Conservation (phyloP, 2,113 vertebrate species). For the Apistogramma diplotaenia region DNA sequence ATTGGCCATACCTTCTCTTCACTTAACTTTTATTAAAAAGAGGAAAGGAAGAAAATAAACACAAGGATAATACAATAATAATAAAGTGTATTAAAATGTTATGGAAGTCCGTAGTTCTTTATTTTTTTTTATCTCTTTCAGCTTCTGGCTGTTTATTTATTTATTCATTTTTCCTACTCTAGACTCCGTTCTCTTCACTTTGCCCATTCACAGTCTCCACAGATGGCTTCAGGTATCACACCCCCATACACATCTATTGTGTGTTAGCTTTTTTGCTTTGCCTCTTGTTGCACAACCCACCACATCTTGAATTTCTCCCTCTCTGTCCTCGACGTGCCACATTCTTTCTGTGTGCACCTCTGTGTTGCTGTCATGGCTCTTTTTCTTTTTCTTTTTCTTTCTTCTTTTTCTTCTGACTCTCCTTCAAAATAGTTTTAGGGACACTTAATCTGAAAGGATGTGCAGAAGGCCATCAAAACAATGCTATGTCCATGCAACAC, state of each 20-base stretch:
- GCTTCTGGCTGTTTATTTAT: background rate
- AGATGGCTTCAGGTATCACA: background rate
- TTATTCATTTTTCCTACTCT: background rate
- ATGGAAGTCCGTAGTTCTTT: background rate
- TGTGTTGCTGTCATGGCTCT: slow-evolving; percentile 5
- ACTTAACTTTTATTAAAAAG: background rate
- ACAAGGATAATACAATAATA: background rate
- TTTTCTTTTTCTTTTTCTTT: background rate
- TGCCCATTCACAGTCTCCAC: background rate
- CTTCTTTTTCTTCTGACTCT: background rate
- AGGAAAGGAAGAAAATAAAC: background rate
- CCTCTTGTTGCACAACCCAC: slow-evolving; percentile 13
- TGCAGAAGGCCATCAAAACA: background rate
- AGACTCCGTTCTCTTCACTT: background rate
- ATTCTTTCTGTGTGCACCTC: background rate
- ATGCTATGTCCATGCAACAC: background rate
- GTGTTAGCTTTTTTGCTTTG: slow-evolving; percentile 12
- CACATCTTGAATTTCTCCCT: slow-evolving; percentile 24
- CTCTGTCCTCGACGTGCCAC: background rate
- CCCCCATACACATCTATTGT: background rate
- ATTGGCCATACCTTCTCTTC: background rate
- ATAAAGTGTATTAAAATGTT: background rate
- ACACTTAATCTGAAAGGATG: slow-evolving; percentile 1
- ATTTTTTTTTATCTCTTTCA: background rate
- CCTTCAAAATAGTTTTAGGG: background rate